A percentile compares a stretch with the other conserved stretches of the same genome.
phyloP scores from a whole-genome alignment of 53 echinoderm and acorn worm genomes.

The Henricia sp. region DNA sequence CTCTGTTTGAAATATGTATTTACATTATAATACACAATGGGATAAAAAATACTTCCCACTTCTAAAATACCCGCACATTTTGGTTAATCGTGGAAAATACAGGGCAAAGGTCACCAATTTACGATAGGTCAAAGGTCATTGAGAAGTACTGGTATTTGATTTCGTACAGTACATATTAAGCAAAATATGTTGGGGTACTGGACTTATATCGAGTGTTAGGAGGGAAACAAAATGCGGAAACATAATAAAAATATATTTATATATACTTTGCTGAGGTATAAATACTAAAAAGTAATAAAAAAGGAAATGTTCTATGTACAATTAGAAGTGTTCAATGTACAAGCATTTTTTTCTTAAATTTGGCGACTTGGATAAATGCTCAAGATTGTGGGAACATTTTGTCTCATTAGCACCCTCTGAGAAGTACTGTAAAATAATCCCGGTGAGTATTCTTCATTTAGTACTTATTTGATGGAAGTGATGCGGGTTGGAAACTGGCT shows the following conservation, averaged over 20 bases:
- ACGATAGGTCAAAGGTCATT: conserved; percentile 32
- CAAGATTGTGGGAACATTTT: no score
- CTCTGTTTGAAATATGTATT: conserved; percentile 59
- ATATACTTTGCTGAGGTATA: conserved; percentile 60
- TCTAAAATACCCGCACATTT: conserved; percentile 21
- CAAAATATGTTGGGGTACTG: neutral
- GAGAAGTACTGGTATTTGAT: conserved; percentile 9
- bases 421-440: no score
- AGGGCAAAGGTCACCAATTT: conserved; percentile 17
- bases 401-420: no score
- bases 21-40: conserved; percentile 47
- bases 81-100: conserved; percentile 4
- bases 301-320: conserved; percentile 35
- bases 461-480: no score
- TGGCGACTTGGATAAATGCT: no score
- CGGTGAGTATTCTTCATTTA: no score
- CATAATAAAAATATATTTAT: conserved; percentile 52
- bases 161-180: neutral
- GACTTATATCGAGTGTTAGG: neutral
- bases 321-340: no score
- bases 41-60: conserved; percentile 40
- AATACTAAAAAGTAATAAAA: conserved; percentile 46
- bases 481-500: no score
- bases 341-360: no score
- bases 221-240: conserved; percentile 33